A percentile compares a stretch with the other conserved stretches of the same genome.
These are phyloP conservation scores for Lutjanus campechanus DNA, from an alignment of 2,797 vertebrate species.

Conservation along the genomic window DNA sequence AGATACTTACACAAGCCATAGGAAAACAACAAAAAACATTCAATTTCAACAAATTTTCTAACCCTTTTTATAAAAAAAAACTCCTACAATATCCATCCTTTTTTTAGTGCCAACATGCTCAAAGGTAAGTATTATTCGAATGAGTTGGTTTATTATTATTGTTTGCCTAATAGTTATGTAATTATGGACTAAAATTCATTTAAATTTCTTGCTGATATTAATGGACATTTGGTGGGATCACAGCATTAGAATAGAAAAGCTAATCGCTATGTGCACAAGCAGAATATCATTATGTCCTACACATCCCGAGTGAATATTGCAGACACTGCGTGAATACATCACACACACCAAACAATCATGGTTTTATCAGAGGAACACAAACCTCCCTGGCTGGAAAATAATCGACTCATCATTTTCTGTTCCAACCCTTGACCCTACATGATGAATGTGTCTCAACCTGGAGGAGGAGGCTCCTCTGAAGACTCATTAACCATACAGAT, in stretches of 20 bases:
- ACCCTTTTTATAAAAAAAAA: too few relatives aligned
- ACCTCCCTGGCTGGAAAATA: constrained; percentile 51
- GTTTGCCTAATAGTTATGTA: too few relatives aligned
- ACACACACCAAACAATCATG: constrained; percentile 10
- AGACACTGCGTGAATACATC: not conserved
- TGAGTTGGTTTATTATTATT: too few relatives aligned
- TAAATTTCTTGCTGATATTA: too few relatives aligned
- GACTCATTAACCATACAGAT: constrained; percentile 71
- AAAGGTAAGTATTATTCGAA: too few relatives aligned
- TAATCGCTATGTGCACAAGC: not conserved
- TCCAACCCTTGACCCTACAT: constrained; percentile 71
- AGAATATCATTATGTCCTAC: constrained; percentile 15
- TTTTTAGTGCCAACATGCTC: too few relatives aligned
- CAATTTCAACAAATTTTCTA: too few relatives aligned
- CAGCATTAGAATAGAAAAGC: not conserved
- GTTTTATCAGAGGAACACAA: constrained; percentile 21
- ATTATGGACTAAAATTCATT: too few relatives aligned
- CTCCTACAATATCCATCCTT: too few relatives aligned
- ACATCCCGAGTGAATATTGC: not conserved
- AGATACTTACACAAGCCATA: too few relatives aligned
- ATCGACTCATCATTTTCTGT: constrained; percentile 69
- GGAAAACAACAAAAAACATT: too few relatives aligned
- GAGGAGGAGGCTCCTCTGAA: constrained; percentile 52
- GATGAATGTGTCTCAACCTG: constrained; percentile 76
- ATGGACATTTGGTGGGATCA: not conserved